Conservation (phyloP, 2,797 vertebrate genomes). For the Rhinella marina region DNA sequence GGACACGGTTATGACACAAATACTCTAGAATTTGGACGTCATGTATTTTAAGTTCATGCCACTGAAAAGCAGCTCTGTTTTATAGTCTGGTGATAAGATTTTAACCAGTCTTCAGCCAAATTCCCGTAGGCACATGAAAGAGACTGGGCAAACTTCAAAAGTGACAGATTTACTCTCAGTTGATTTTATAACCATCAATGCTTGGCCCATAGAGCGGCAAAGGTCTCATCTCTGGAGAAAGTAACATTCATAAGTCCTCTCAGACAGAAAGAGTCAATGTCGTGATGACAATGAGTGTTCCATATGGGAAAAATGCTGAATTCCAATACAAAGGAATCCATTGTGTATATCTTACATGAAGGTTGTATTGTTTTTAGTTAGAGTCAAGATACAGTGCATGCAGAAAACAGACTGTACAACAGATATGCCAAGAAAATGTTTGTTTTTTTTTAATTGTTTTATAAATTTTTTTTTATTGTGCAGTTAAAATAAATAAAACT, state of each 20-base stretch:
- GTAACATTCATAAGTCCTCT: slow-evolving; percentile 50
- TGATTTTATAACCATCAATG: slow-evolving; percentile 59
- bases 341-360: not conserved
- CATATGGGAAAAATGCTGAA: slow-evolving; percentile 30
- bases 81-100: slow-evolving; percentile 44
- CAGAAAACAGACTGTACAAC: not conserved
- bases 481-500: no score
- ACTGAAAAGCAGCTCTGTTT: slow-evolving; percentile 48
- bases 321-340: slow-evolving; percentile 36
- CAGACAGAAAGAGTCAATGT: slow-evolving; percentile 51
- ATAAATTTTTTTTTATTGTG: no score
- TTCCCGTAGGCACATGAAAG: slow-evolving; percentile 57
- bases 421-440: not conserved
- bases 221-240: slow-evolving; percentile 60
- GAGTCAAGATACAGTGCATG: not conserved
- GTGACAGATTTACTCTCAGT: slow-evolving; percentile 61
- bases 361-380: not conserved
- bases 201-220: slow-evolving; percentile 56
- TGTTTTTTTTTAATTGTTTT: no score
- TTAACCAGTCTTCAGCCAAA: slow-evolving; percentile 60
- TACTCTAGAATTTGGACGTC: slow-evolving; percentile 58
- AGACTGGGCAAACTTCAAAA: slow-evolving; percentile 57
- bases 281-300: slow-evolving; percentile 43
- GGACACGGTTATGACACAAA: slow-evolving; percentile 57
- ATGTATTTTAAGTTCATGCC: slow-evolving; percentile 51